A percentile compares a stretch with the other conserved stretches of the same genome.
Evolutionary conservation across 2,888 invertebrate genomes (phyloP).

Genomic region (Chaetoderma sp.): DNA sequence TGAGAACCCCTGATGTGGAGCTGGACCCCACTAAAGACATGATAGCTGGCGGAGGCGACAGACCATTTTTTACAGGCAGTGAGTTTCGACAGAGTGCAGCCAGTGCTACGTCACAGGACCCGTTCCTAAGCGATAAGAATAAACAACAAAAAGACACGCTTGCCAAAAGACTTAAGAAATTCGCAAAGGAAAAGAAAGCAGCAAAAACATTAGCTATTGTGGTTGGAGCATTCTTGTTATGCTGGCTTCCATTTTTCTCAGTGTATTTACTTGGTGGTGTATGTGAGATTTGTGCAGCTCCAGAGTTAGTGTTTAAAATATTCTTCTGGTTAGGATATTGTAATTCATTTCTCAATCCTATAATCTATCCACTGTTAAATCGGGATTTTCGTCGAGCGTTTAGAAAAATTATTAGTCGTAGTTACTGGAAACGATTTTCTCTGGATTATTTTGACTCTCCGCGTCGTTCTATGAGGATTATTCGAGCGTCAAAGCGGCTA

Average conservation of each 20-base stretch:
- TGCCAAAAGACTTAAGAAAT: conserved; percentile 7
- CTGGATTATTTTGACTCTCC: conserved; percentile 18
- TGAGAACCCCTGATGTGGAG: not conserved
- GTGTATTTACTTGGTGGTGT: conserved; percentile 85
- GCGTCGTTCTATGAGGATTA: not conserved
- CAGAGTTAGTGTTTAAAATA: conserved; percentile 77
- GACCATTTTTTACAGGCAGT: not conserved
- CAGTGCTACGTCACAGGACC: conserved; percentile 8
- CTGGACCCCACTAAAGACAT: no score
- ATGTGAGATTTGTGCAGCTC: conserved; percentile 73
- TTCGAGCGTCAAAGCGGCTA: not conserved
- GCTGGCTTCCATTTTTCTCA: conserved; percentile 75
- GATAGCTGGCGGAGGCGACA: not conserved
- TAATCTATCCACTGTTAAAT: conserved; percentile 89
- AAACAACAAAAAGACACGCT: conserved; percentile 2
- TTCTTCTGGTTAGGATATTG: conserved; percentile 90
- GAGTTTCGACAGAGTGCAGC: not conserved
- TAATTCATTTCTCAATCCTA: conserved; percentile 89
- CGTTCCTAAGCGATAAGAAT: not conserved
- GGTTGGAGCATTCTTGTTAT: conserved; percentile 2
- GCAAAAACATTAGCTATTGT: conserved; percentile 73
- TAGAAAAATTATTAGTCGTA: conserved; percentile 76
- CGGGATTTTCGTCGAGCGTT: conserved; percentile 88
- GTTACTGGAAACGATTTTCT: conserved; percentile 13
- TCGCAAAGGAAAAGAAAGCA: conserved; percentile 81